phyloP scores from a whole-genome alignment of 1,140 invertebrate genomes.

The Hylyphantes graminicola region DNA sequence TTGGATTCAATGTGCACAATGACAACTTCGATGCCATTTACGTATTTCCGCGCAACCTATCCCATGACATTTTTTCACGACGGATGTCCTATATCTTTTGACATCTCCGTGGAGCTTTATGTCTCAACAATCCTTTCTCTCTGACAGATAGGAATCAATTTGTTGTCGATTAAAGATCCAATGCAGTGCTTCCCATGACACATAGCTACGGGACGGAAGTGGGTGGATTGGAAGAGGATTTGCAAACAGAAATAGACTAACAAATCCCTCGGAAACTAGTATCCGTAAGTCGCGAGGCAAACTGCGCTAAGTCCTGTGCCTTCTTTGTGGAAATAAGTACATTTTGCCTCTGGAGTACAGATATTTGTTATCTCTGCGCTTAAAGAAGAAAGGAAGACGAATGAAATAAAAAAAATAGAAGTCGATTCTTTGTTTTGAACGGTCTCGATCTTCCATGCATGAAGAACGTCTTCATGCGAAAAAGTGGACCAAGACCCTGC shows the following conservation, averaged over 20 bases:
- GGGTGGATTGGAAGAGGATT: conserved; percentile 1
- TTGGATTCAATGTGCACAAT: too few relatives aligned
- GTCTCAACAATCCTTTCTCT: not conserved
- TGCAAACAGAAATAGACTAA: too few relatives aligned
- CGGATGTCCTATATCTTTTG: not conserved
- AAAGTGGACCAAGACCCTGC: conserved; percentile 1
- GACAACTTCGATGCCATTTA: too few relatives aligned
- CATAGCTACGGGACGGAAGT: conserved; percentile 20
- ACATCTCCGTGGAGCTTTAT: not conserved
- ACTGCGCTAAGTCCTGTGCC: too few relatives aligned
- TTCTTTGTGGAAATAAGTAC: too few relatives aligned
- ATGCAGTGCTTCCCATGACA: not conserved
- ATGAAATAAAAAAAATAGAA: not conserved
- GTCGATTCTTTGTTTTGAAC: not conserved
- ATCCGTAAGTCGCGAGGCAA: too few relatives aligned
- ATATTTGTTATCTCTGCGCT: too few relatives aligned
- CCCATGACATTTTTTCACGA: too few relatives aligned
- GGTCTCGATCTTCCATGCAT: conserved; percentile 5
- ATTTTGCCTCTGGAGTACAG: too few relatives aligned
- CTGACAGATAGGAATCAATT: conserved; percentile 7
- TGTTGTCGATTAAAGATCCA: not conserved
- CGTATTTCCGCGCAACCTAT: too few relatives aligned
- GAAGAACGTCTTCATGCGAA: conserved; percentile 23
- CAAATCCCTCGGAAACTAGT: too few relatives aligned
- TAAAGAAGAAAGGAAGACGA: not conserved